Evolutionary conservation across 2,113 vertebrate genomes (phyloP).

Genomic region (Ondatra zibethicus): DNA sequence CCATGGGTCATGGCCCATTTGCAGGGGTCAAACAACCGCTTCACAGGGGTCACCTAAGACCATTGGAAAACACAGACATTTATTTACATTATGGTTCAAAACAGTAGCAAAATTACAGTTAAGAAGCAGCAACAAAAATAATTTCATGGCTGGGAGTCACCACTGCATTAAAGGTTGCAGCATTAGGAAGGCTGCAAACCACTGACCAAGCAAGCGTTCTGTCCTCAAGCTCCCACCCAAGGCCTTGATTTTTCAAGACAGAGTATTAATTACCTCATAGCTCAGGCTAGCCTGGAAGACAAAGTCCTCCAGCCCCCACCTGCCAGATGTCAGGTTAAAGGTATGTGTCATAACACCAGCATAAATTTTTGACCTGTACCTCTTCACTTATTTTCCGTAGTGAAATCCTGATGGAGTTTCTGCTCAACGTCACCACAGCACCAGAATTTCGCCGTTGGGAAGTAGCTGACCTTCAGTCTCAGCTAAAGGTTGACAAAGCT

Average conservation of each 20-base stretch:
- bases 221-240: background rate
- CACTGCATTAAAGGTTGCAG: background rate
- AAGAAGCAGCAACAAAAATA: background rate
- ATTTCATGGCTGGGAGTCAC: background rate
- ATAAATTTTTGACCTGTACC: background rate
- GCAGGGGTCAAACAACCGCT: background rate
- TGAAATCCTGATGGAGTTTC: slow-evolving; percentile 97
- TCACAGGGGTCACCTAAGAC: background rate
- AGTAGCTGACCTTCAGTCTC: slow-evolving; percentile 89
- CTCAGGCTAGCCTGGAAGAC: background rate
- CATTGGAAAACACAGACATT: background rate
- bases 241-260: background rate
- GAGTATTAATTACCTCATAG: background rate
- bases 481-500: slow-evolving; percentile 91
- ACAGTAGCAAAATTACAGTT: background rate
- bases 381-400: slow-evolving; percentile 81
- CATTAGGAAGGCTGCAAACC: background rate
- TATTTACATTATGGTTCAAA: background rate
- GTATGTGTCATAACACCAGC: background rate
- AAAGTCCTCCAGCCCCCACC: background rate
- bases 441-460: slow-evolving; percentile 97
- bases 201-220: background rate
- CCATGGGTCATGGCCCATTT: background rate
- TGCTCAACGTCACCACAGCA: slow-evolving; percentile 98
- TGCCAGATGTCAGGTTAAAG: background rate